phyloP scores from a whole-genome alignment of 2,888 invertebrate species.

The Leptogaster cylindrica region DNA sequence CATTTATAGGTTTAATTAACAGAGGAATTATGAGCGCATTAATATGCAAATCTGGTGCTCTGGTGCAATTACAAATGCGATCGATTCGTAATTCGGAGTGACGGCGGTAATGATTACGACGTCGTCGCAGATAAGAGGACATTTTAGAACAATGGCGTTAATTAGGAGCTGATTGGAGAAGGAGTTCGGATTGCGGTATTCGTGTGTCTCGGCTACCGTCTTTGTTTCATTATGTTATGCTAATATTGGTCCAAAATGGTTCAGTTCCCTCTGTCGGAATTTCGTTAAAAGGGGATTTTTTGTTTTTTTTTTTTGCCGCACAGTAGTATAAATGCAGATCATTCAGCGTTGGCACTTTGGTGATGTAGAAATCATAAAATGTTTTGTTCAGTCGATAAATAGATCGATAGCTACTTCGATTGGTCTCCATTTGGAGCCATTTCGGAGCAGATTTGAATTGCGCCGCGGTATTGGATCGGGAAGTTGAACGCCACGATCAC shows the following conservation, averaged over 20 bases:
- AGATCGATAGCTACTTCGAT: not conserved
- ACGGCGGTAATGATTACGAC: constrained; percentile 33
- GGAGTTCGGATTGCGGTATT: not conserved
- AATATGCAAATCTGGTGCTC: constrained; percentile 22
- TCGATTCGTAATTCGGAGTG: constrained; percentile 22
- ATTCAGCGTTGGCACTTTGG: constrained; percentile 7
- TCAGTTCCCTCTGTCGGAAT: not conserved
- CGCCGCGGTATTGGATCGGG: constrained; percentile 1
- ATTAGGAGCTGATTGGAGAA: constrained; percentile 4
- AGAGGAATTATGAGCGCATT: constrained; percentile 27
- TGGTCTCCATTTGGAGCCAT: constrained; percentile 1
- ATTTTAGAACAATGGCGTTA: constrained; percentile 32
- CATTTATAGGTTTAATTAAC: constrained; percentile 28
- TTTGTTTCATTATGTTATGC: constrained; percentile 22
- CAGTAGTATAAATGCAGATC: constrained; percentile 14
- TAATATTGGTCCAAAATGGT: constrained; percentile 17
- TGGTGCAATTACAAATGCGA: constrained; percentile 23
- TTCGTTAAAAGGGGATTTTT: constrained; percentile 3
- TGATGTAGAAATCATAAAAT: constrained; percentile 8
- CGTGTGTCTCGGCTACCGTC: constrained; percentile 12
- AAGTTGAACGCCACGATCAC: no score
- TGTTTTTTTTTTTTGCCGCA: not conserved
- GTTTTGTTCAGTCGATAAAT: constrained; percentile 1
- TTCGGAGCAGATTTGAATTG: constrained; percentile 19
- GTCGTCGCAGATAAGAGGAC: constrained; percentile 30